Evolutionary conservation across 2,888 invertebrate genomes (phyloP).

Genomic region (Heliconius cydno): DNA sequence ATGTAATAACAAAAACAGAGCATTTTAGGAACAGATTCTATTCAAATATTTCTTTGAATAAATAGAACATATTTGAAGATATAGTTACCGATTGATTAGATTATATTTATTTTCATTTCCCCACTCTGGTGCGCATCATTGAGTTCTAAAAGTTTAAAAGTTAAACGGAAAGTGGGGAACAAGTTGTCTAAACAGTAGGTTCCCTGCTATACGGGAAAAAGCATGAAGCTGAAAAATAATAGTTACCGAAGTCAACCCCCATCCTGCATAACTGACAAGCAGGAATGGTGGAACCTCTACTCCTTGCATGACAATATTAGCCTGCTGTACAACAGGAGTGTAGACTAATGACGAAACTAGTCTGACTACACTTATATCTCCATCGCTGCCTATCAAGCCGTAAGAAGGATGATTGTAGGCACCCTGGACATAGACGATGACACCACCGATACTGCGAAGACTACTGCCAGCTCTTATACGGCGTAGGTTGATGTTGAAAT

Average conservation of each 20-base stretch:
- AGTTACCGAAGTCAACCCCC: slow-evolving; percentile 60
- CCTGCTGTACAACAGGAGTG: slow-evolving; percentile 51
- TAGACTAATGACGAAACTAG: slow-evolving; percentile 50
- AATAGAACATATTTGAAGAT: too few relatives aligned
- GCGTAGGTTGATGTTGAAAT: slow-evolving; percentile 50
- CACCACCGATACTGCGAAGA: slow-evolving; percentile 60
- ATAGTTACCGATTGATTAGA: too few relatives aligned
- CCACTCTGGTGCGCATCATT: background rate
- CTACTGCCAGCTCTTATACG: slow-evolving; percentile 66
- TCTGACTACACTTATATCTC: slow-evolving; percentile 59
- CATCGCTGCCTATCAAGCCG: slow-evolving; percentile 51
- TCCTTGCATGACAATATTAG: slow-evolving; percentile 50
- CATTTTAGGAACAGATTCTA: background rate
- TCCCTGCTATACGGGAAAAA: background rate
- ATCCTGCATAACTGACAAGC: slow-evolving; percentile 60
- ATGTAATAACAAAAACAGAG: background rate
- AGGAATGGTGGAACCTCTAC: slow-evolving; percentile 50
- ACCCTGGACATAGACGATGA: slow-evolving; percentile 48
- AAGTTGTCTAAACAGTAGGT: background rate
- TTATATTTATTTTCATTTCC: too few relatives aligned
- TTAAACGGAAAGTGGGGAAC: background rate
- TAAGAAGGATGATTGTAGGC: slow-evolving; percentile 60
- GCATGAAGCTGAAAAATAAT: background rate
- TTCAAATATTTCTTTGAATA: too few relatives aligned
- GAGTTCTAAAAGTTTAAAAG: background rate